These are phyloP conservation scores for Rousettus leschenaultii DNA, from an alignment of 2,113 vertebrate genomes.

Conservation along the genomic window DNA sequence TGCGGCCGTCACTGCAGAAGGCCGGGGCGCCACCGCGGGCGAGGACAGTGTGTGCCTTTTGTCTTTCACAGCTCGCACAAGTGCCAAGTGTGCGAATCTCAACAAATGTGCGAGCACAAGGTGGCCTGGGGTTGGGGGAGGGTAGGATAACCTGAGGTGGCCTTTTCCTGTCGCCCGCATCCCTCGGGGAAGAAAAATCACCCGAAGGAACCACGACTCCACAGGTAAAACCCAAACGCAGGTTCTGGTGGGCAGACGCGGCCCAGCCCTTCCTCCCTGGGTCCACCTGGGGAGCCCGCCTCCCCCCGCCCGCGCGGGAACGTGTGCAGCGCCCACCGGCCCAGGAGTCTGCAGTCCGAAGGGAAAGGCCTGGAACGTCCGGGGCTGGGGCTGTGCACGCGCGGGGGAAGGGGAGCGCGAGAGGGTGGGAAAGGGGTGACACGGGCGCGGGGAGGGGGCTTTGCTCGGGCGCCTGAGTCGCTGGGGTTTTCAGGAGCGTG, in stretches of 20 bases:
- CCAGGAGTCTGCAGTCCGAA: no score
- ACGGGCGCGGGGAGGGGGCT: no score
- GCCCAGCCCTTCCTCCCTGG: not conserved
- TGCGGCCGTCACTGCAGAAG: not conserved
- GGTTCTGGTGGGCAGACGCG: not conserved
- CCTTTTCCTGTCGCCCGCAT: not conserved
- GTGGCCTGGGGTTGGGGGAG: not conserved
- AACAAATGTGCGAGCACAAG: not conserved
- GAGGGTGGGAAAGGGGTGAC: not conserved
- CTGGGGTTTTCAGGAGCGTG: no score
- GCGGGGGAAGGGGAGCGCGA: not conserved
- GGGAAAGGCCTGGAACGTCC: not conserved
- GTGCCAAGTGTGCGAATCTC: not conserved
- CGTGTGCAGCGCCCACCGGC: accelerated
- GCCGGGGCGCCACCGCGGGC: not conserved
- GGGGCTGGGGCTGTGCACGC: accelerated
- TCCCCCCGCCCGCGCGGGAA: not conserved
- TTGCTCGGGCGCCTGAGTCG: not conserved
- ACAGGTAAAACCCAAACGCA: not conserved
- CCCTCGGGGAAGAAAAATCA: not conserved
- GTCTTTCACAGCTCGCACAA: not conserved
- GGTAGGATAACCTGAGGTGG: not conserved
- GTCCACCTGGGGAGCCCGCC: not conserved
- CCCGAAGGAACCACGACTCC: not conserved
- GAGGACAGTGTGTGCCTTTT: not conserved